A percentile compares a stretch with the other conserved stretches of the same genome.
phyloP scores from a whole-genome alignment of 2,113 vertebrate species.

The Mystacornis crossleyi region DNA sequence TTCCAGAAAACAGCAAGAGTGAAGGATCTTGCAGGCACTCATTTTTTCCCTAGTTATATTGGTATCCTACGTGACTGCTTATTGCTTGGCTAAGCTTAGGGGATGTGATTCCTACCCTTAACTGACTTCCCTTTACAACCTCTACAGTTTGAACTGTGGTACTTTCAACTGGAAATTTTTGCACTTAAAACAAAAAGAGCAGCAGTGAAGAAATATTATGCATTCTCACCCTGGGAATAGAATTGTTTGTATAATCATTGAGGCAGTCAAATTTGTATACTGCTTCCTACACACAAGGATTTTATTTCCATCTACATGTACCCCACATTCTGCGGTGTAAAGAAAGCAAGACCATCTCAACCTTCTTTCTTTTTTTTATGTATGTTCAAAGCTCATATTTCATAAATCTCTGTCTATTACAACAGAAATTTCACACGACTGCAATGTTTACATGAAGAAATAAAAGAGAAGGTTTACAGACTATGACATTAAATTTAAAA shows the following conservation, averaged over 20 bases:
- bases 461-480: not conserved
- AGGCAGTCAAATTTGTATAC: not conserved
- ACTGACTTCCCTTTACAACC: not conserved
- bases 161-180: not conserved
- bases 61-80: not conserved
- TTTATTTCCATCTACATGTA: not conserved
- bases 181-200: not conserved
- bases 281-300: not conserved
- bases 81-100: not conserved
- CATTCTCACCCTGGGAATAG: not conserved
- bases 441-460: rapidly evolving
- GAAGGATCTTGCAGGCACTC: not conserved
- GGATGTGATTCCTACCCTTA: not conserved
- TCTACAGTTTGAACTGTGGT: not conserved
- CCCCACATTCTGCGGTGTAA: not conserved
- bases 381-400: not conserved
- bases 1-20: not conserved
- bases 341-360: not conserved
- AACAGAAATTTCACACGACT: not conserved
- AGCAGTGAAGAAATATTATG: not conserved
- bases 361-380: not conserved
- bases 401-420: not conserved
- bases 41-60: not conserved
- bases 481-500: not conserved
- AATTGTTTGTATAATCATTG: not conserved